Evolutionary conservation across 1,140 invertebrate species (phyloP), one percentile per base, ranked within the genome.

Genomic region (Drosophila asahinai): DNA sequence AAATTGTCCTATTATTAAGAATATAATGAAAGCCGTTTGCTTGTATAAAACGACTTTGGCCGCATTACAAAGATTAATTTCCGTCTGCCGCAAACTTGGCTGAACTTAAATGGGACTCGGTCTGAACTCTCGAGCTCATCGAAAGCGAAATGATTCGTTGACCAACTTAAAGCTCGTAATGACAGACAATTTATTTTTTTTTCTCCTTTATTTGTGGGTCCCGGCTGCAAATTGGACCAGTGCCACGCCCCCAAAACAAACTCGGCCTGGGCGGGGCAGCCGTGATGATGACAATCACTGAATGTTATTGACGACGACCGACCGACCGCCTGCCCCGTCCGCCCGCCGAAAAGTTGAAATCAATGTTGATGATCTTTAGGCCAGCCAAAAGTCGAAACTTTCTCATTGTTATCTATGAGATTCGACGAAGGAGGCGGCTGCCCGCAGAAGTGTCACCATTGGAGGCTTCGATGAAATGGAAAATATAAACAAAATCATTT

Each of bases 401-500:
- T 52, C 33, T 68, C 74, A 87, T 62, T 77, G 81, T 89, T 89
- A 89, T 78, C 72, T 87, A 66, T 74, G 78, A 11, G 62, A 64
- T 48, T 51, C 52, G 38, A 42, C 12, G 33, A 55, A 38, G 52
- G 7, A 47, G 54, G 52, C 57, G 65, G 77, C 66, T 62, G 71
- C 65, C 84, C 83, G 36, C 83, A 86, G 30, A 79, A 80, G 55
- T 64, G 78, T 83, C 76, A 52, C 76, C 67, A 80, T 73, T 45
- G 80, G 60, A 61, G 81, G 78, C 76, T 62, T 84, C 84, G 84
- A 86, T 90, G 84, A 90, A 90, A 90, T 86, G 78, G 87, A 89
- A 89, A 89, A 89, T 89, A 84, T 89, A 90, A 89, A 89, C 84
- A 89, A 90, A 89, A 90, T 89, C 84, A 89, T 89, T 89, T 89